Percentiles rank a stretch among this genome's conserved stretches.
phyloP scores from a whole-genome alignment of 2,113 vertebrate genomes.

The Petaurus breviceps region DNA sequence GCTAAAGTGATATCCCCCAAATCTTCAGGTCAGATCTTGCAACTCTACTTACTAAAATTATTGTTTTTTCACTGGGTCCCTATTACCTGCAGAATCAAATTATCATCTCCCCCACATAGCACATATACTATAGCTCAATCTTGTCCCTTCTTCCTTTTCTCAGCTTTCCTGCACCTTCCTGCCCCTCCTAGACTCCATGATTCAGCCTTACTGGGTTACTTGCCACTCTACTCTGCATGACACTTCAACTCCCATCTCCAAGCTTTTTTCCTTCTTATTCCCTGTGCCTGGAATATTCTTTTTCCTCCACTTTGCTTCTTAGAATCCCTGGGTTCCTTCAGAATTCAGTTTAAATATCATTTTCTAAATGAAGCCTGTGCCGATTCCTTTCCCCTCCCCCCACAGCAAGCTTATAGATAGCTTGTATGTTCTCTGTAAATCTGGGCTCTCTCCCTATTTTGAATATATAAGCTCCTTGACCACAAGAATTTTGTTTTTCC shows the following conservation, averaged over 20 bases:
- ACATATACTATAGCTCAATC: not conserved
- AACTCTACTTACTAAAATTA: not conserved
- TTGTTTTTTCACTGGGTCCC: not conserved
- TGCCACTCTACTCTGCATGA: not conserved
- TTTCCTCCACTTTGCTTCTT: not conserved
- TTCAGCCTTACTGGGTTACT: not conserved
- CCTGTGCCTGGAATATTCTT: not conserved
- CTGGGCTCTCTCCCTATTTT: not conserved
- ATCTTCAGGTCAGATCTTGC: not conserved
- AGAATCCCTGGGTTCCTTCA: not conserved
- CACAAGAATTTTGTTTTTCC: not conserved
- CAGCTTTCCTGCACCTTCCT: too few relatives aligned
- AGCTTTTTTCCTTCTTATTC: not conserved
- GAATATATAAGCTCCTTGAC: not conserved
- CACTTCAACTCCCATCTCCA: not conserved
- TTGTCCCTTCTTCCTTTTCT: not conserved
- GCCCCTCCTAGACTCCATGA: not conserved
- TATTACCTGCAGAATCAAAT: not conserved
- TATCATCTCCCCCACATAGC: not conserved
- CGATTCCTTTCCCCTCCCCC: not conserved
- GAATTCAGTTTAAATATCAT: not conserved
- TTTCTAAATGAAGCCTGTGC: not conserved
- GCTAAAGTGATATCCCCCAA: too few relatives aligned
- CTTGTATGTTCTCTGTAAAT: not conserved
- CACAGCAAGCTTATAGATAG: not conserved